Evolutionary conservation across 2,797 vertebrate species (phyloP), one percentile per base, ranked within the genome.

Genomic region (Etheostoma nigrum): DNA sequence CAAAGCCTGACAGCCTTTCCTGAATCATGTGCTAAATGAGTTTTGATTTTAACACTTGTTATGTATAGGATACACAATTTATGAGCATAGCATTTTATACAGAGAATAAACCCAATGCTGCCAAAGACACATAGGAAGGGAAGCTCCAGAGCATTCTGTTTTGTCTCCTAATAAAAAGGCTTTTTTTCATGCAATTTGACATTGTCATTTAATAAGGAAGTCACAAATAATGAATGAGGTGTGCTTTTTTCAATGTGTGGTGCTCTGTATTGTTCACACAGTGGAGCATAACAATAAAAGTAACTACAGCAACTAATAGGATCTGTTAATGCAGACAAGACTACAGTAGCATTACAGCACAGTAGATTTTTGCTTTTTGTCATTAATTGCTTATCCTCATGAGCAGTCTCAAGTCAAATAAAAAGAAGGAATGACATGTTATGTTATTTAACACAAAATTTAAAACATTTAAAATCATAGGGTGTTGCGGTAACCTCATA

Each of bases 21-120:
- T 45, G 8, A 80, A 75, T 45, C 23, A 68, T 33, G 27, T 59
- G 45, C 61, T 65, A 70, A 86, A 77, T 45, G 33, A 54, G 57
- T 55, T 78, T 80, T 57, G 25, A 64, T 76, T 82, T 59, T n/a
- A 63, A 72, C 67, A 47, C 19, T 67, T 21, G 4, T 72, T 72
- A 63, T 49, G 23, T 21, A 42, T 49, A 58, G 2, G 7, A 72
- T 53, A 42, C 83, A 74, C 30, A 47, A 68, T 40, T 60, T 67
- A 36, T 23, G 40, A 72, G 54, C 40, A 40, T 19, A 33, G 27
- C 21, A 23, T 76, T 60, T 76, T 36, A 47, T 10, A 21, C 21
- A 14, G 2, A 21, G 6, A 59, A 59, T 13, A 64, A 64, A 68
- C 33, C 9, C 67, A 68, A 66, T 48, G 21, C 45, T 60, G 61